Base-by-base conservation (phyloP, 2,888 invertebrate species). In the Patella ulyssiponensis region DNA sequence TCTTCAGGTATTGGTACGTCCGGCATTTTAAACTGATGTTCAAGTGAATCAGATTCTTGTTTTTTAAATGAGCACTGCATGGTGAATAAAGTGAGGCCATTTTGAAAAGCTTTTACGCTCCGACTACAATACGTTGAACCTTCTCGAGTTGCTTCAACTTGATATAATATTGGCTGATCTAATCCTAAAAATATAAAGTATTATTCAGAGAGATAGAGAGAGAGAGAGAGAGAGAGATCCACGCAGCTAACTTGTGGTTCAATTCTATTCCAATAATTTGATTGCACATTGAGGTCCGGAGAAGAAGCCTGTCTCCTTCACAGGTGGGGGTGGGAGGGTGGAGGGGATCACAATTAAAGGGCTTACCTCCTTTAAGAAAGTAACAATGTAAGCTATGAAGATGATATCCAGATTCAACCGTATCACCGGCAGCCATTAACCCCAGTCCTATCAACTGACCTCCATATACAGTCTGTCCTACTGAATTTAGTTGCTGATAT, bases 11-110 rank as follows among this genome's bases (percentile, higher is more conserved):
- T 83, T 7, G 91, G 89, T 11, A 91, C 92, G 17, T 85, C 82
- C 0, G 92, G 92, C 92, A 92, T 92, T n/a, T 84, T 83, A 73
- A 83, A 84, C 85, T 92, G 92, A 80, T 91, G 90, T 4, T 85
- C 80, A 58, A 91, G 88, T 3, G 87, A 85, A 71, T 88, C 89
- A 12, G 73, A 75, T 77, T 90, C 91, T n/a, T 84, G 85, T 54
- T 81, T 80, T 75, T 91, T 90, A 82, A 88, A 91, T 12, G 91
- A 91, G 14, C 86, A 82, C 80, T 89, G 87, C 89, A 90, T 88
- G 3, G 91, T 91, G 82, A 92, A 90, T 33, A 92, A 91, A 20
- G 90, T 86, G 33, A 88, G 81, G 2, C 91, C 92, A 71, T 91
- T 88, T 81, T 92, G 92, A 12, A 90, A 85, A 1, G 92, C 92